These are phyloP conservation scores for Naja naja DNA, from an alignment of 2,113 vertebrate species.

Conservation along the genomic window DNA sequence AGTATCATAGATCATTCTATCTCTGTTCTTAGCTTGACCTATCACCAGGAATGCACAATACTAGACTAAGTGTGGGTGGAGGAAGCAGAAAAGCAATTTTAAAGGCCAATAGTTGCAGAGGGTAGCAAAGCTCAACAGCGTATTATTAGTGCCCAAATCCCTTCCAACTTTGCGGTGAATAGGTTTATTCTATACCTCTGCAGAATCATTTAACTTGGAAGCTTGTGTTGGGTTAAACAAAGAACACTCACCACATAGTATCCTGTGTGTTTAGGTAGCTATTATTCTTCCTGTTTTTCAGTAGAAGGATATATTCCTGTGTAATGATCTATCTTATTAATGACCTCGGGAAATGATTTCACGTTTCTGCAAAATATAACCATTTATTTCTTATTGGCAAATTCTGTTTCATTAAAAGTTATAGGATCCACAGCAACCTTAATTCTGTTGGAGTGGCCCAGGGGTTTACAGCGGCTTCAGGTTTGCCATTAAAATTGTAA, in stretches of 20 bases:
- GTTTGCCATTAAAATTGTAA: constrained; percentile 57
- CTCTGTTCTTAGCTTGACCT: constrained; percentile 13
- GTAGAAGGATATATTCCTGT: constrained; percentile 40
- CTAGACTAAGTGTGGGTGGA: neutral
- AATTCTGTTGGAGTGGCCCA: constrained; percentile 45
- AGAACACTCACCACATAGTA: constrained; percentile 39
- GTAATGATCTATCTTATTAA: constrained; percentile 59
- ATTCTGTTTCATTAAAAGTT: constrained; percentile 52
- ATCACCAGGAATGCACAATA: constrained; percentile 10
- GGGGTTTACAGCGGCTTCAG: constrained; percentile 51
- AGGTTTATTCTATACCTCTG: neutral
- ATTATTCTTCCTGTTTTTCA: constrained; percentile 19
- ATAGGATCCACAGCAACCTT: constrained; percentile 35
- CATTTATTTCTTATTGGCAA: constrained; percentile 53
- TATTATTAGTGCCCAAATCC: neutral
- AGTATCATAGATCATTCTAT: constrained; percentile 7
- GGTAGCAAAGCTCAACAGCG: neutral
- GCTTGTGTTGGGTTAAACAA: constrained; percentile 38
- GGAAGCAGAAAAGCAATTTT: neutral
- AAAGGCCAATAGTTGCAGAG: accelerated
- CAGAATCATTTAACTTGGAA: constrained; percentile 37
- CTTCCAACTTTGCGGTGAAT: neutral
- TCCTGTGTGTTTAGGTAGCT: constrained; percentile 37
- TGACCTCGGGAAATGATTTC: constrained; percentile 61
- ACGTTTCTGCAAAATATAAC: constrained; percentile 55